phyloP scores from a whole-genome alignment of 2,797 vertebrate species.

The Tympanoctomys barrerae region DNA sequence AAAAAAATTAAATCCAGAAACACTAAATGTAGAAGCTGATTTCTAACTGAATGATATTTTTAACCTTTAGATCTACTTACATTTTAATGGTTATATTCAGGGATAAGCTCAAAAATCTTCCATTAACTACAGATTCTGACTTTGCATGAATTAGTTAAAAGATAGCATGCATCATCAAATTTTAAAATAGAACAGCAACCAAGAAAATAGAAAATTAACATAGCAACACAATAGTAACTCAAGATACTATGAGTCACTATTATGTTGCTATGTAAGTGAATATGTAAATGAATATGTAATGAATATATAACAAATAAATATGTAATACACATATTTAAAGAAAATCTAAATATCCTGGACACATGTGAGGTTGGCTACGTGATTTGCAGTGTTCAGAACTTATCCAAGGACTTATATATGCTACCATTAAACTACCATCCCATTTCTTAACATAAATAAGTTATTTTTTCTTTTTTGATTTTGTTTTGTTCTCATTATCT shows the following conservation, averaged over 20 bases:
- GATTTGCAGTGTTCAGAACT: background rate
- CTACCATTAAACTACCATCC: accelerated
- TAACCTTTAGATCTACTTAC: background rate
- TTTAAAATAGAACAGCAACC: background rate
- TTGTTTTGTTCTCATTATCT: background rate
- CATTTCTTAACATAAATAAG: background rate
- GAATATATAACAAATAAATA: background rate
- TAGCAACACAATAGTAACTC: background rate
- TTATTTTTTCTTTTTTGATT: background rate
- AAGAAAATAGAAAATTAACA: background rate
- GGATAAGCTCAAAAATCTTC: background rate
- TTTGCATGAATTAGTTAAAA: background rate
- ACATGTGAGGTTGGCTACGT: background rate
- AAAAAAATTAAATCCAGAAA: background rate
- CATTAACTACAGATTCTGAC: background rate
- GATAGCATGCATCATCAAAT: too few species aligned
- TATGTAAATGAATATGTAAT: background rate
- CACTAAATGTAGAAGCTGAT: background rate
- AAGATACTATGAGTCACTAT: too few species aligned
- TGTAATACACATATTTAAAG: background rate
- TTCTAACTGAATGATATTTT: background rate
- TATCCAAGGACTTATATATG: background rate
- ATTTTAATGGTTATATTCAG: background rate
- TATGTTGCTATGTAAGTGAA: background rate
- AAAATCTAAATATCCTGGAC: too few species aligned